Evolutionary conservation across 2,888 invertebrate genomes (phyloP), one percentile per base, ranked within the genome.

Genomic region (Zele albiditarsus): DNA sequence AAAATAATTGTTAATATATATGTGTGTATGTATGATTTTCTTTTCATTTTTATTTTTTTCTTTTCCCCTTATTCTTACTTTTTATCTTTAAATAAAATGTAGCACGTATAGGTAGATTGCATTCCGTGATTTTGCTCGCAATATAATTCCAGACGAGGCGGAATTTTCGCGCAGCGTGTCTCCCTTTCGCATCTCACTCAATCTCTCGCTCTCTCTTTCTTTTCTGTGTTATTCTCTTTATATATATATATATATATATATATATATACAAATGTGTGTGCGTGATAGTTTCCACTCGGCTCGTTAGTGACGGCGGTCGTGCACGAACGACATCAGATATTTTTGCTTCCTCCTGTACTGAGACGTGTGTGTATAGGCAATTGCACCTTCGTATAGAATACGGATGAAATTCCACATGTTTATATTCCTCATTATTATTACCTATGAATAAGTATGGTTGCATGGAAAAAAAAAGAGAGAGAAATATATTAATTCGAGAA

Each of bases 291-390:
- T 49, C n/a, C 49, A 28, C 53, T 49, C 27, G 68, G 49, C 68
- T 49, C 49, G 68, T 53, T 53, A 68, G 49, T 53, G 49, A 68
- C 68, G 27, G 68, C 38, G 49, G 31, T 68, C 68, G 53, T 68
- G 68, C 49, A 68, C 68, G 68, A 68, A 68, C 31, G 38, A 53
- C 68, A 67, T 67, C 67, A 68, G 53, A 49, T 28, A 68, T 53
- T 68, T 53, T 68, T 68, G 46, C 68, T 68, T 68, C 53, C 68
- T 66, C 12, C 16, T 27, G 20, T 23, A 6, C 28, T n/a, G 16
- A 27, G 67, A 16, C 27, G 46, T 49, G 31, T 14, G 27, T 20
- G 66, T 38, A 31, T 62, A 31, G 20, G 16, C 27, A 16, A 31
- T 62, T 58, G 57, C 57, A 58, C 57, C 57, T 58, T 58, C 27